Evolutionary conservation across 2,797 vertebrate species (phyloP), one percentile per base, ranked within the genome.

Genomic region (Pseudochirops cupreus): DNA sequence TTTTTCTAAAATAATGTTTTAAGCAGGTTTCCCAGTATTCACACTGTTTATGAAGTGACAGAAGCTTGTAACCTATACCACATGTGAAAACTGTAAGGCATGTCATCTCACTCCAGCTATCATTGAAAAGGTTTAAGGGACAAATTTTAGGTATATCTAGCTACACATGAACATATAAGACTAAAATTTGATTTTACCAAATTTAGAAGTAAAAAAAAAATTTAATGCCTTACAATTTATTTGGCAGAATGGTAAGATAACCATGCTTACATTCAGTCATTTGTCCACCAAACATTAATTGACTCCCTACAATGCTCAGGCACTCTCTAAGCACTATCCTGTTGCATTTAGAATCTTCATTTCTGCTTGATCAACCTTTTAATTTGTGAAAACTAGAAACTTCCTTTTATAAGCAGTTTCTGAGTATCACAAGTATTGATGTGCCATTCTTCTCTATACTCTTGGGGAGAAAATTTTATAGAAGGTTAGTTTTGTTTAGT

Each of bases 331-430:
- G 39, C n/a, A 46, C 74, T 82, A 82, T 82, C 74, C 18, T 26
- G 21, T 26, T 87, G 39, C 14, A 50, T 39, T 87, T 50, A 87
- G 21, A 87, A 87, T 26, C n/a, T 82, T 74, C n/a, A 6, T 87
- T 50, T 46, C 21, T 87, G 39, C 92, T 29, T 90, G 28, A 91
- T 92, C 18, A 91, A 1, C 1, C 31, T 62, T 58, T 52, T 57
- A 39, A 10, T 92, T 96, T 97, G 5, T 94, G 92, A 97, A 90
- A 95, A 82, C 3, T 33, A 96, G 11, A 12, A 39, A 21, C 18
- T 46, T 87, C 39, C 39, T 87, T 87, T 87, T 39, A 87, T 46
- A 87, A 50, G 13, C 9, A 87, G 74, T 50, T 46, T 46, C 74
- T 50, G 31, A 74, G 7, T 3, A 50, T 46, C n/a, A 39, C 24